Evolutionary conservation across 2,888 invertebrate species (phyloP), one percentile per base, ranked within the genome.

Genomic region (Andricus curvator): DNA sequence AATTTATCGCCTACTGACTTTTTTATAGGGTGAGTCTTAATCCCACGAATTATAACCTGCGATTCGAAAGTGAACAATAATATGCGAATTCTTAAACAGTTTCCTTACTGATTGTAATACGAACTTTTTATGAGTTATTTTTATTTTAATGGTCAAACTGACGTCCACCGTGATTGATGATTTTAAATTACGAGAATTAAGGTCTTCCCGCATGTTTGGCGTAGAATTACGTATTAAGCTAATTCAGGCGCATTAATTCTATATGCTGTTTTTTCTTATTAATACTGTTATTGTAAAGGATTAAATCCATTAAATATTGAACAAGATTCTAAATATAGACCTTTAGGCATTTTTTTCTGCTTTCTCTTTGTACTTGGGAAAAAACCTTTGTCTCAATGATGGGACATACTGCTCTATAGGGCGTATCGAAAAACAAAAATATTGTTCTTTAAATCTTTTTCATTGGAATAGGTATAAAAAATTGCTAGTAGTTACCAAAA

Each of bases 51-150:
- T 74, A 74, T 74, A 74, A 74, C 25, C 70, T 68, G 68, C 1
- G n/a, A 56, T 74, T 74, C 51, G 33, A 74, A 74, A 56, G 70
- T 74, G 70, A 56, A 74, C 70, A 74, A 74, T 62, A 62, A 62
- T 51, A 74, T 48, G 33, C 29, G 70, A 74, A 74, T 56, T 74
- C 33, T 51, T 74, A 74, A 74, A 56, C 29, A 74, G 70, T 74
- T 74, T 74, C 51, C 56, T 33, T n/a, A 51, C 33, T 51, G 44
- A 41, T 48, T 44, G 70, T 25, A 74, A 74, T 74, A n/a, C 51
- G 51, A 51, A 74, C 51, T 74, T 74, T 33, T 74, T 74, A 51
- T 13, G 20, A 20, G 33, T 74, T 74, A 51, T 74, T 33, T 74
- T 74, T 20, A 29, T 13, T 74, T 48, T 74, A 56, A 74, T 29